Evolutionary conservation across 2,888 invertebrate genomes (phyloP), one percentile per base, ranked within the genome.

Genomic region (Alloscopus bannaensis): DNA sequence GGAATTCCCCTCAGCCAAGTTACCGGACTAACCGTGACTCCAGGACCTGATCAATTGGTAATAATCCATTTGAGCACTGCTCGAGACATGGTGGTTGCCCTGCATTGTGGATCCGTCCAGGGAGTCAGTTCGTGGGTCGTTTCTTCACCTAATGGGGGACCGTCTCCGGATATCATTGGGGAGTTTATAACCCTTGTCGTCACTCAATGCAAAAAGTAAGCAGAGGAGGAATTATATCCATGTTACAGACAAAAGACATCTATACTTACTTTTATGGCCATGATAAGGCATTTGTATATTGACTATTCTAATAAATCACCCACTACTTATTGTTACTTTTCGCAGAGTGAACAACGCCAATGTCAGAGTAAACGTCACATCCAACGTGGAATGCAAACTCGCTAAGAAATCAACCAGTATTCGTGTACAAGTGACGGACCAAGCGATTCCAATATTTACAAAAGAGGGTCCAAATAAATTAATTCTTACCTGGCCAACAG

Each of bases 31-130:
- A 95, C 95, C 86, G 92, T 97, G 29, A 95, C 94, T 87, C 94
- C 95, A 31, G 94, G 94, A 3, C 91, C 91, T 76, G 97, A 96
- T 88, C 97, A 97, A 88, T 90, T 98, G 82, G 91, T 95, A 79
- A 93, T 96, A 68, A 91, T 98, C 84, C 96, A 97, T 89, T 92
- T 96, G 60, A 93, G 93, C 64, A 92, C 93, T 18, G 94, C 95
- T 72, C 97, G 97, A 88, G 98, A 98, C 90, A 91, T 98, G 84
- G 95, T 98, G 42, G 91, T 96, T 85, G 94, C 95, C 0, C 90
- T 98, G 16, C 86, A 86, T 65, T 86, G 86, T 52, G 86, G 86
- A 8, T 84, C 84, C 0, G 65, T 86, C 16, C 83, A 86, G 73
- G 85, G 85, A 28, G 86, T 86, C 45, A 84, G 84, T 28, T 81